Evolutionary conservation across 2,888 invertebrate species (phyloP), one percentile per base, ranked within the genome.

Genomic region (Anthophora plumipes): DNA sequence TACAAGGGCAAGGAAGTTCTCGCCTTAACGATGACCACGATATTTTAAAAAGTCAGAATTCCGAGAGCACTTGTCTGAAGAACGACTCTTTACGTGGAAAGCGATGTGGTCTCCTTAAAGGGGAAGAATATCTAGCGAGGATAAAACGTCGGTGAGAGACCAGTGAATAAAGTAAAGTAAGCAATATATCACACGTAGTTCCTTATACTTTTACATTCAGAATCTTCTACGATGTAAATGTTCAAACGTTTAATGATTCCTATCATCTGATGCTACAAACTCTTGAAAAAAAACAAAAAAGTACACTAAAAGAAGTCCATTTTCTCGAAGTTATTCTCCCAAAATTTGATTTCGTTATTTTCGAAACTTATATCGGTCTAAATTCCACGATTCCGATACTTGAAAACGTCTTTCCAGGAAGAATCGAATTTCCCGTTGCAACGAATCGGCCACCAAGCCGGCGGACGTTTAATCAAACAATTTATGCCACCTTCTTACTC

Each of bases 391-490:
- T 55, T 55, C 31, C 12, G 17, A 12, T 46, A n/a, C 48, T n/a
- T 37, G 54, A 1, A 64, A 55, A 8, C 22, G n/a, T 55, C 48
- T 22, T 39, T 72, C 66, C 41, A 25, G 22, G 37, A 57, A 57
- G 25, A 48, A 37, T 54, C 17, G 43, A 54, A 43, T 9, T 25
- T 54, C 41, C 50, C 14, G 37, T 20, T 14, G 41, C 31, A 52
- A 46, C 50, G 39, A 74, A 17, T 43, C 37, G 37, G 20, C 17
- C 50, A 43, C 41, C 48, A 50, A 41, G 31, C 52, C 7, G 59
- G 20, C 39, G 50, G 55, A 20, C 52, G 31, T 37, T 60, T 48
- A 46, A 68, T 67, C 60, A 52, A 52, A 41, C 60, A 68, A 68
- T 52, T 68, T 54, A 55, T 46, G 25, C 43, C 39, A 52, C 14